Evolutionary conservation across 2,797 vertebrate species (phyloP).

Genomic region (Lutjanus argentimaculatus): DNA sequence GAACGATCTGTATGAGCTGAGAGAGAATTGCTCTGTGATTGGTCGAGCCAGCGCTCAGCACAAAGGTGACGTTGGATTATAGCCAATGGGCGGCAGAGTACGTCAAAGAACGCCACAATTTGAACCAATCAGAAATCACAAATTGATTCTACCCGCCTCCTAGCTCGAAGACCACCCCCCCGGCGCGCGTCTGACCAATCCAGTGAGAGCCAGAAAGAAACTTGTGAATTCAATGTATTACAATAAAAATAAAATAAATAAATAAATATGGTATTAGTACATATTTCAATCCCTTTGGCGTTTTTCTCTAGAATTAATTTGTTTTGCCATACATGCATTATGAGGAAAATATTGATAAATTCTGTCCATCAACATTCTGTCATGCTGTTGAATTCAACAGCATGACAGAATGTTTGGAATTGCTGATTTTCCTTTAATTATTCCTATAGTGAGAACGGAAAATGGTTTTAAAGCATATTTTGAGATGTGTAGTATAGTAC

Average conservation of each 20-base stretch:
- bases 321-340: background rate
- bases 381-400: too few species aligned
- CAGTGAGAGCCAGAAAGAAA: background rate
- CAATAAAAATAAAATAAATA: background rate
- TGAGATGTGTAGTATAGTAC: background rate
- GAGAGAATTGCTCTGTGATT: slow-evolving; percentile 65
- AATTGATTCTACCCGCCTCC: background rate
- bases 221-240: background rate
- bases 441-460: background rate
- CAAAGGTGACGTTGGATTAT: background rate
- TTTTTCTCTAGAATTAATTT: background rate
- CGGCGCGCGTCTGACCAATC: background rate
- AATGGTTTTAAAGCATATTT: too few species aligned
- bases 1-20: slow-evolving; percentile 74
- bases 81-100: slow-evolving; percentile 71
- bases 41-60: slow-evolving; percentile 41
- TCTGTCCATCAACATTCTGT: too few species aligned
- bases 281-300: background rate
- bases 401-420: too few species aligned
- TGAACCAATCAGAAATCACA: slow-evolving; percentile 59
- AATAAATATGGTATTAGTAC: too few species aligned
- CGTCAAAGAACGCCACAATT: slow-evolving; percentile 84
- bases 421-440: too few species aligned
- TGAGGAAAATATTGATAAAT: too few species aligned
- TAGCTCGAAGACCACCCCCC: slow-evolving; percentile 23